Percentiles rank a stretch among this genome's conserved stretches.
Evolutionary conservation across 2,113 vertebrate species (phyloP).

Genomic region (Athene noctua): DNA sequence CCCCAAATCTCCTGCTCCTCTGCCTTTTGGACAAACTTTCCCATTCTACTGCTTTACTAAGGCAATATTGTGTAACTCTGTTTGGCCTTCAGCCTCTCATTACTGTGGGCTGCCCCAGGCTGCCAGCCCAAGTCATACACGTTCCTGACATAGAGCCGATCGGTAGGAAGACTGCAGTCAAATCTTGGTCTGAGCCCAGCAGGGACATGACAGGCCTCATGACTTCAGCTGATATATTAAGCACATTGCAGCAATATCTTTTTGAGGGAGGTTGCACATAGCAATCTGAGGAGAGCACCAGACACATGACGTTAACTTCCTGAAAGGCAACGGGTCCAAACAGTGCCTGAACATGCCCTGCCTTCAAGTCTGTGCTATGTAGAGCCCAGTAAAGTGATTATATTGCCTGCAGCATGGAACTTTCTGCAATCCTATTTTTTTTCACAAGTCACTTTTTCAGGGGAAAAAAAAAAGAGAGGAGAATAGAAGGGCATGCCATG

Average conservation of each 20-base stretch:
- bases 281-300: background rate
- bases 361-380: background rate
- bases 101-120: background rate
- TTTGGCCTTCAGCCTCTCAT: background rate
- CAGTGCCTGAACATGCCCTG: background rate
- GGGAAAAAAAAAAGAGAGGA: background rate
- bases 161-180: background rate
- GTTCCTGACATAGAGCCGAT: background rate
- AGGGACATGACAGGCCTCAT: background rate
- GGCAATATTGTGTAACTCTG: background rate
- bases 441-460: background rate
- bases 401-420: background rate
- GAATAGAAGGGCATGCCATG: background rate
- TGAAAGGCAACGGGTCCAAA: background rate
- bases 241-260: background rate
- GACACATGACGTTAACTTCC: background rate
- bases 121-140: background rate
- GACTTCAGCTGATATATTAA: background rate
- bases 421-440: background rate
- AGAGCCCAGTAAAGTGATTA: background rate
- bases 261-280: background rate
- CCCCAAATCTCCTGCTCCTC: background rate
- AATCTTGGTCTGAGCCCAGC: background rate
- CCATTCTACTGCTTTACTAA: background rate
- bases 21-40: background rate